A percentile compares a stretch with the other conserved stretches of the same genome.
These are phyloP conservation scores for Tonatia bakeri DNA, from an alignment of 2,113 vertebrate species.

Conservation along the genomic window DNA sequence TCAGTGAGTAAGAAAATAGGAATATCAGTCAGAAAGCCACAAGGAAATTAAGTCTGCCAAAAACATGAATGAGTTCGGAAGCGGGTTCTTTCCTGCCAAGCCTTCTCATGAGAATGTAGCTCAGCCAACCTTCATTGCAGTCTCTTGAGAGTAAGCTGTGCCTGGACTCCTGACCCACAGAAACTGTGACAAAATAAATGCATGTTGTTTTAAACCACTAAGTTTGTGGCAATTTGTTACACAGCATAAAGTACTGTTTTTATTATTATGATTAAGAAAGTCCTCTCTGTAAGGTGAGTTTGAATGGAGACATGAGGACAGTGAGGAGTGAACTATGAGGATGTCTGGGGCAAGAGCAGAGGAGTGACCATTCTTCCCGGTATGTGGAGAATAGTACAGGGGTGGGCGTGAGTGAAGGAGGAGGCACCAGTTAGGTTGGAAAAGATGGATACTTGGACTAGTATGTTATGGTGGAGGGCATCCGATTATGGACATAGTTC, in stretches of 20 bases:
- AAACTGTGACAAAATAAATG: neutral
- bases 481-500: neutral
- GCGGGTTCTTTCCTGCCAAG: neutral
- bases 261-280: neutral
- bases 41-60: neutral
- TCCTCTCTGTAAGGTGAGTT: neutral
- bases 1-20: neutral
- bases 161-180: neutral
- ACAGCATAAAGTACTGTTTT: neutral
- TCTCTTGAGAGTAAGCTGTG: neutral
- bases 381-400: neutral
- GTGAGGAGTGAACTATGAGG: neutral
- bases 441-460: neutral
- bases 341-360: neutral
- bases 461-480: neutral
- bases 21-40: neutral
- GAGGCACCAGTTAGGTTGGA: neutral
- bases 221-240: neutral
- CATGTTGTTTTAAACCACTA: neutral
- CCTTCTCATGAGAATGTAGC: neutral
- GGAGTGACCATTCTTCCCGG: neutral
- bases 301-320: neutral
- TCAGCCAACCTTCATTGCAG: neutral
- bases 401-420: neutral
- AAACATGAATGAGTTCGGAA: neutral